Percentiles rank a stretch among this genome's conserved stretches.
Conservation (phyloP, 2,113 vertebrate species). For the Glaucomys volans region DNA sequence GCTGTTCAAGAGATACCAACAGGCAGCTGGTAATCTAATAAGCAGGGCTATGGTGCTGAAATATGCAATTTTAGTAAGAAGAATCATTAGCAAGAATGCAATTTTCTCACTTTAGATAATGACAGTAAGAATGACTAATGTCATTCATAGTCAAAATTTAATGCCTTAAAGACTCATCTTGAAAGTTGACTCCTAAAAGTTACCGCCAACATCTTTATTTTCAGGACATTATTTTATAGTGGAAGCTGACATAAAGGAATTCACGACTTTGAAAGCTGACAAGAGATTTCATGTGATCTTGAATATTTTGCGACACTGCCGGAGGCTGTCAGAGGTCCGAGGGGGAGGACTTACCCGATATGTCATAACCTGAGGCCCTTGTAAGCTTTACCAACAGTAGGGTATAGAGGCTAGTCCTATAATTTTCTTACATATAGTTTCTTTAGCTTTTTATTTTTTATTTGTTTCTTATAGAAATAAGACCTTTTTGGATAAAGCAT, state of each 20-base stretch:
- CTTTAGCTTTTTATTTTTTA: background rate
- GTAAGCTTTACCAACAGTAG: background rate
- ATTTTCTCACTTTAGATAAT: background rate
- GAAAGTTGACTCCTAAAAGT: conserved; percentile 27
- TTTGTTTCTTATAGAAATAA: conserved; percentile 52
- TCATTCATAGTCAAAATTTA: background rate
- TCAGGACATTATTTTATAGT: conserved; percentile 93
- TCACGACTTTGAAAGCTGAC: conserved; percentile 91
- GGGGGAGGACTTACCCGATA: conserved; percentile 90
- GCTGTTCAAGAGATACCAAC: background rate
- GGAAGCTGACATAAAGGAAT: conserved; percentile 93
- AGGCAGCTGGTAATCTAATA: background rate
- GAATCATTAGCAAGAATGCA: background rate
- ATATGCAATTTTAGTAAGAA: background rate
- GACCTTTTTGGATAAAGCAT: background rate
- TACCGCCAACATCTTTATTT: conserved; percentile 59
- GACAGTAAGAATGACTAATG: background rate
- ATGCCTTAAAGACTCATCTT: background rate
- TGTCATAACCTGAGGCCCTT: conserved; percentile 85
- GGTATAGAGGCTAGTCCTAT: accelerated
- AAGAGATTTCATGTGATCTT: conserved; percentile 92
- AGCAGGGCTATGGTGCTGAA: background rate
- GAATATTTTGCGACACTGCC: conserved; percentile 95
- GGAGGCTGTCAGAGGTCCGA: conserved; percentile 90
- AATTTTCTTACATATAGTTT: background rate